Percentiles rank a stretch among this genome's conserved stretches.
phyloP scores from a whole-genome alignment of 1,140 invertebrate genomes.

The Hyles vespertilio region DNA sequence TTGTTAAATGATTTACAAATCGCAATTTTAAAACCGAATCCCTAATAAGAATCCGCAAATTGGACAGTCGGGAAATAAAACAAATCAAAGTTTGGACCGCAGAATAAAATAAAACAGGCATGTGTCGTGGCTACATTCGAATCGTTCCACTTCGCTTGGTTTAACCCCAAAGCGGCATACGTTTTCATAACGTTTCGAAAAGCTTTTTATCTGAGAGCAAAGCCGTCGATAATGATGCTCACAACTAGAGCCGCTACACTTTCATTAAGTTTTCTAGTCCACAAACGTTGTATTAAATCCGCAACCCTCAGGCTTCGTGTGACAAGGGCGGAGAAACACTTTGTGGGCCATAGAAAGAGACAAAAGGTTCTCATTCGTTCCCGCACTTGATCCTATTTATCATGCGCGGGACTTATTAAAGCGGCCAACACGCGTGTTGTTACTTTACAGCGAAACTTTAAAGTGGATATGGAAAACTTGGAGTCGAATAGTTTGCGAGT shows the following conservation, averaged over 20 bases:
- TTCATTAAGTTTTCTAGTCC: constrained; percentile 68
- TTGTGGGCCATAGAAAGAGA: constrained; percentile 31
- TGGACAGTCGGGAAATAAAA: neutral
- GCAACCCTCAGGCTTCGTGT: constrained; percentile 36
- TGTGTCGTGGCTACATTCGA: constrained; percentile 23
- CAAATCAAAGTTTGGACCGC: constrained; percentile 10
- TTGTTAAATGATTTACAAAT: too few species aligned
- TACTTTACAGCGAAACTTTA: constrained; percentile 49
- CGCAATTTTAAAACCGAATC: too few species aligned
- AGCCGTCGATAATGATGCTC: constrained; percentile 65
- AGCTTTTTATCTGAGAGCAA: constrained; percentile 58
- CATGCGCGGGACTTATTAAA: constrained; percentile 67
- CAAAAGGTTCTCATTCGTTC: constrained; percentile 21
- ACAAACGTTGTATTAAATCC: constrained; percentile 49
- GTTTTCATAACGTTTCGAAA: constrained; percentile 51
- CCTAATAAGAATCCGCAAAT: too few species aligned
- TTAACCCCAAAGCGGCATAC: constrained; percentile 55
- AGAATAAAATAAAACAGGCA: constrained; percentile 23
- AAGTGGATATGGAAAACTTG: constrained; percentile 39
- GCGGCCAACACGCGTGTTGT: constrained; percentile 60
- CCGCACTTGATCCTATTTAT: constrained; percentile 68
- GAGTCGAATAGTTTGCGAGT: constrained; percentile 30
- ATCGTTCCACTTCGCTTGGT: constrained; percentile 36
- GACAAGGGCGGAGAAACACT: constrained; percentile 29
- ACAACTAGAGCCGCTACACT: constrained; percentile 45